These are phyloP conservation scores for Hylaeus volcanicus DNA, from an alignment of 1,140 invertebrate genomes.

Conservation along the genomic window DNA sequence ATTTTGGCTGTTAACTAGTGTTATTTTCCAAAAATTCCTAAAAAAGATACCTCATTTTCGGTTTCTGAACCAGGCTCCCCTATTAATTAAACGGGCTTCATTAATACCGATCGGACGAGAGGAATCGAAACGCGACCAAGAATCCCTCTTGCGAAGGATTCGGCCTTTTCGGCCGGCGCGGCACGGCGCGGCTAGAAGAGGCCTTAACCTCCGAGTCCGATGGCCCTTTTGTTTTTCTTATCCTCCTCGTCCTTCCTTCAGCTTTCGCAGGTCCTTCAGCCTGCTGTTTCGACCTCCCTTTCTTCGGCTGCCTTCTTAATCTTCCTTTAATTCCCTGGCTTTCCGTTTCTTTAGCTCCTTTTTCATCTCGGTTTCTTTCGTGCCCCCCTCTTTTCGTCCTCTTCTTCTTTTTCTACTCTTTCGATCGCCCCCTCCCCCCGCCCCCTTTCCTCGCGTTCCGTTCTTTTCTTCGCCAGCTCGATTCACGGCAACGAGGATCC, in stretches of 20 bases:
- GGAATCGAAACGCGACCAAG: conserved; percentile 7
- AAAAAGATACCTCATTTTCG: too few species aligned
- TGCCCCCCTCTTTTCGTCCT: conserved; percentile 27
- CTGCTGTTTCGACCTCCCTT: conserved; percentile 52
- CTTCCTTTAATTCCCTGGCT: conserved; percentile 68
- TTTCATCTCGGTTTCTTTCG: conserved; percentile 47
- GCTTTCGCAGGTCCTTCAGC: conserved; percentile 45
- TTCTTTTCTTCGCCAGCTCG: conserved; percentile 28
- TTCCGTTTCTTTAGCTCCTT: conserved; percentile 58
- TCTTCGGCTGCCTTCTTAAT: conserved; percentile 66
- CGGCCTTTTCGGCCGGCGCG: neutral
- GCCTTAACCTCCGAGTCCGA: conserved; percentile 29
- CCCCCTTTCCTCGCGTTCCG: neutral
- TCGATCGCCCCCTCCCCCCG: conserved; percentile 16
- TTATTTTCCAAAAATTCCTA: too few species aligned
- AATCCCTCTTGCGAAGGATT: conserved; percentile 34
- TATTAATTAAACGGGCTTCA: conserved; percentile 65
- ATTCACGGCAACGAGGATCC: conserved; percentile 49
- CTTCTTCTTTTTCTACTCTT: conserved; percentile 31
- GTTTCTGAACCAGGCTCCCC: neutral
- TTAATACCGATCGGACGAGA: conserved; percentile 63
- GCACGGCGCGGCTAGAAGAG: neutral
- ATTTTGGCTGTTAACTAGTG: too few species aligned
- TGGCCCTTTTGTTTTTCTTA: conserved; percentile 41
- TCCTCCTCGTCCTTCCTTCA: conserved; percentile 18